Evolutionary conservation across 2,113 vertebrate species (phyloP), one percentile per base, ranked within the genome.

Genomic region (Crocuta crocuta): DNA sequence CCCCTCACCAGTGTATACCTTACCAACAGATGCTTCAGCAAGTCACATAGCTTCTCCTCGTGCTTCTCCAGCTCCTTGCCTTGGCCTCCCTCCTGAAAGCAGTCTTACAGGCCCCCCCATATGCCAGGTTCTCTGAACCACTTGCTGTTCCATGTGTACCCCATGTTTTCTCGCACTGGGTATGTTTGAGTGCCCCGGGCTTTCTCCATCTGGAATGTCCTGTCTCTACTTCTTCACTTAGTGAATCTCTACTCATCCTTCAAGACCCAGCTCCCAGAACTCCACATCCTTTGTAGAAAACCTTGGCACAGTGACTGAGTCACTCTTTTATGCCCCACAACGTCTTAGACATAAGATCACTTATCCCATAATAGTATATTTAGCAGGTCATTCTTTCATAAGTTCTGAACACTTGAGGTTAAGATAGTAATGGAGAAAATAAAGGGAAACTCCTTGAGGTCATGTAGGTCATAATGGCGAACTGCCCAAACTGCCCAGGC

Each of bases 41-140:
- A 58, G 5, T 45, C 24, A 21, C 7, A 11, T 12, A 26, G 15
- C 2, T 26, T 43, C 26, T 74, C 33, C 13, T 4, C 0, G 0
- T 58, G 15, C 11, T 68, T 85, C 48, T 61, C 33, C 2, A 68
- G 11, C 21, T 4, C 66, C 35, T 5, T 12, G 35, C 45, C 61
- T 83, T 73, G 39, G 26, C 33, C 31, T 89, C 6, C 8, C 28
- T 94, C 24, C 31, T 16, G 5, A 35, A 45, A 91, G 24, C 10
- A 23, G 19, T 85, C 71, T 4, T 24, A 23, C 31, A 31, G 55
- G 19, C 1, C 74, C 11, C 4, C 4, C 12, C 17, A 33, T 12
- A 68, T 7, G 8, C 19, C 7, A 80, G 31, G 9, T 48, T 5
- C 43, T 50, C 17, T 66, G 70, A 50, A 26, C 10, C 3, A 21